Conservation (phyloP, 1,140 invertebrate species). For the Ceratina japonica region DNA sequence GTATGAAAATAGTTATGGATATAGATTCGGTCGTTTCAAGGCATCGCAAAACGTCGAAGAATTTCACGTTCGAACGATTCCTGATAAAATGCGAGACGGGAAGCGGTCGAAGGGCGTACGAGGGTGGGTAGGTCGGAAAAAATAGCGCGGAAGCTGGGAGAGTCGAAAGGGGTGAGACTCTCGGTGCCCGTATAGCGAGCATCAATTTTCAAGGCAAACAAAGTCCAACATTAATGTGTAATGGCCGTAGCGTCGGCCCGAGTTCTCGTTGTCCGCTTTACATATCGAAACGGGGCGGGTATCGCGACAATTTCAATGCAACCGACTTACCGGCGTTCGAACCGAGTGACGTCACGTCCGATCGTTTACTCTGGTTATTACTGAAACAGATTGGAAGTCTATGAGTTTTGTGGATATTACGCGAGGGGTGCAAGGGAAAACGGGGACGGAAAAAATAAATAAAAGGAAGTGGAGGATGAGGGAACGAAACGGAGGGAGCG, state of each 20-base stretch:
- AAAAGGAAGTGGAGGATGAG: neutral
- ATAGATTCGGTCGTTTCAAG: neutral
- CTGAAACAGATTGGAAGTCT: constrained; percentile 64
- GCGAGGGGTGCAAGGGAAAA: constrained; percentile 16
- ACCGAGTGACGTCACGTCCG: constrained; percentile 62
- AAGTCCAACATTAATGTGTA: constrained; percentile 60
- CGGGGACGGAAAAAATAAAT: constrained; percentile 1
- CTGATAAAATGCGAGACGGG: constrained; percentile 23
- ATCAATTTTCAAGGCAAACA: constrained; percentile 63
- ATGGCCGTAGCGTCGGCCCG: constrained; percentile 35
- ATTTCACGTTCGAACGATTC: constrained; percentile 25
- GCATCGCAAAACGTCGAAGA: neutral
- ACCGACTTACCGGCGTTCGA: constrained; percentile 38
- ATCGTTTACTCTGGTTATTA: constrained; percentile 66
- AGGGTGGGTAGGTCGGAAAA: neutral
- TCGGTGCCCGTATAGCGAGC: constrained; percentile 29
- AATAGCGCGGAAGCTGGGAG: constrained; percentile 25
- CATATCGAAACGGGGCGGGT: neutral
- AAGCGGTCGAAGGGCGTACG: neutral
- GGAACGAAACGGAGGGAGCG: constrained; percentile 4
- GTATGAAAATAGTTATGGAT: too few relatives aligned
- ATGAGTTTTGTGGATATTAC: constrained; percentile 60
- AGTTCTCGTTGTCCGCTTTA: constrained; percentile 48
- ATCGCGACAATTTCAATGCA: constrained; percentile 53
- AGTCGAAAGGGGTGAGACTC: constrained; percentile 33